Evolutionary conservation across 2,888 invertebrate genomes (phyloP), one percentile per base, ranked within the genome.

Genomic region (Erebia epiphron): DNA sequence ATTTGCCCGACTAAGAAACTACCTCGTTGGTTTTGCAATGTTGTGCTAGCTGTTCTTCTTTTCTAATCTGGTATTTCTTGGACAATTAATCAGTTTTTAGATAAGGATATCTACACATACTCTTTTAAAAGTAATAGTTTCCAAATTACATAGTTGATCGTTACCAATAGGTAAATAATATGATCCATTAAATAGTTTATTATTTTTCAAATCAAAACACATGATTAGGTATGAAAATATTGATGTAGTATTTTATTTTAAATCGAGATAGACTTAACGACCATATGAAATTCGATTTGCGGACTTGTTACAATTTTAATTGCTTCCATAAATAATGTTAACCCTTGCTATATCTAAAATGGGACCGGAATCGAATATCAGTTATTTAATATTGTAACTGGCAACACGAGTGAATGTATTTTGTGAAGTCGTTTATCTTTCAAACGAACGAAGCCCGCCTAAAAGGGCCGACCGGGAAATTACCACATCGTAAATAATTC

Each of bases 401-500:
- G 49, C 62, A 62, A 62, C 49, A 49, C 68, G 64, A 68, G 71
- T 69, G 69, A 72, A 72, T 72, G 68, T 73, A 68, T 75, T 72
- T 73, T 75, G 73, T 73, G 70, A 74, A 74, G 75, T 74, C 71
- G 73, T 75, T 74, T 73, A 75, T 74, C 71, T 76, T 81, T 79
- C 78, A 78, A 80, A 76, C 77, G 77, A 76, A 73, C 70, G 71
- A 73, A 69, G 75, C 80, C 76, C 78, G 81, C 78, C 88, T 81
- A 87, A 90, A 89, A 89, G 83, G 88, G 87, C 79, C 73, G 79
- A 77, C 75, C 83, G 82, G 83, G 86, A 86, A 83, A 87, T 90
- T 89, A 89, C 86, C 88, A 89, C 90, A 86, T 88, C 85, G 90
- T 92, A 90, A 92, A 92, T 92, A 92, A 91, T 92, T 91, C 91